Percentiles rank a stretch among this genome's conserved stretches.
phyloP scores from a whole-genome alignment of 2,888 invertebrate species.

The Philereme transversata region DNA sequence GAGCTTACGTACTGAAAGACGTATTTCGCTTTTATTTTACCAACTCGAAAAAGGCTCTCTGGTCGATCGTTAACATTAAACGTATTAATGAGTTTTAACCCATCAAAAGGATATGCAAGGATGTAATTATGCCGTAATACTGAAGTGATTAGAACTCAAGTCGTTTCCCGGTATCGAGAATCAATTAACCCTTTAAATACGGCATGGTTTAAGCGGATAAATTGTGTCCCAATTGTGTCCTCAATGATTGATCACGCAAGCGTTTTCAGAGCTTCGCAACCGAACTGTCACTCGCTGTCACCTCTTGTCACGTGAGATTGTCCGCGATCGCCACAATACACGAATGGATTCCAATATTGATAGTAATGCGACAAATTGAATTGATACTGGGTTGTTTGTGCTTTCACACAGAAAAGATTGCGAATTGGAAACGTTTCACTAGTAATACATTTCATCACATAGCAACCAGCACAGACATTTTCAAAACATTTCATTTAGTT shows the following conservation, averaged over 20 bases:
- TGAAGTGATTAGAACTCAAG: conserved; percentile 20
- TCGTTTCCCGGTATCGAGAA: conserved; percentile 25
- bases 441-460: conserved; percentile 7
- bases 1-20: neutral
- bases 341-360: conserved; percentile 26
- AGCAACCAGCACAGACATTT: conserved; percentile 3
- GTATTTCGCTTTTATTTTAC: neutral
- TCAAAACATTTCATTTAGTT: neutral
- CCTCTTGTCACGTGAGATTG: conserved; percentile 36
- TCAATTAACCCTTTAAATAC: conserved; percentile 36
- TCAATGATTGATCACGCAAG: conserved; percentile 38
- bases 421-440: conserved; percentile 18
- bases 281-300: conserved; percentile 40
- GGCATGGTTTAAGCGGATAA: conserved; percentile 25
- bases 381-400: conserved; percentile 23
- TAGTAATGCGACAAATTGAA: conserved; percentile 28
- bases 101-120: conserved; percentile 1
- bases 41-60: neutral
- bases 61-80: neutral
- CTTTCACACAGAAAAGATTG: conserved; percentile 18
- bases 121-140: conserved; percentile 20
- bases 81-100: neutral
- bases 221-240: conserved; percentile 34
- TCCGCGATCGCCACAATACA: conserved; percentile 28
- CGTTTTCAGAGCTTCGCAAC: conserved; percentile 33